Evolutionary conservation across 1,140 invertebrate species (phyloP).

Genomic region (Melanaphis sacchari): DNA sequence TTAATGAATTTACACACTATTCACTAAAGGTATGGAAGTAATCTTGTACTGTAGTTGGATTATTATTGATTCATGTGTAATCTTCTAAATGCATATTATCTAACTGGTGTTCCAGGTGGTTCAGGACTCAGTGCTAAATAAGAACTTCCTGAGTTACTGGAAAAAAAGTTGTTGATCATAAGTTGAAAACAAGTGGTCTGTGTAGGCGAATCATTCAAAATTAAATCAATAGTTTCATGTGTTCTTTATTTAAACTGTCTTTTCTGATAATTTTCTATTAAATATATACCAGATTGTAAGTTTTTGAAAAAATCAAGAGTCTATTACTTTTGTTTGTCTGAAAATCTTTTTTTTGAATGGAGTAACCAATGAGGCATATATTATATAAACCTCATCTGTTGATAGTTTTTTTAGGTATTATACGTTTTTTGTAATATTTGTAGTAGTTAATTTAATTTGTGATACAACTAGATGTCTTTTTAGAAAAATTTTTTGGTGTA

Average conservation of each 20-base stretch:
- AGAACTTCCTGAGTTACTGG: background rate
- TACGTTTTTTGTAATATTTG: background rate
- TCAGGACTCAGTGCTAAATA: background rate
- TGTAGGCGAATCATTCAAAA: background rate
- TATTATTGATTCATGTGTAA: background rate
- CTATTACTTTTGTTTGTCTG: background rate
- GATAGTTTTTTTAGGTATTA: background rate
- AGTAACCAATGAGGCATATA: background rate
- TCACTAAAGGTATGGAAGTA: background rate
- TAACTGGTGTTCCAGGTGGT: background rate
- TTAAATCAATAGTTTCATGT: background rate
- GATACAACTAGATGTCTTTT: background rate
- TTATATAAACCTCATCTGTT: constrained; percentile 12
- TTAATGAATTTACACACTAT: background rate
- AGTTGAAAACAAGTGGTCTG: background rate
- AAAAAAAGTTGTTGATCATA: background rate
- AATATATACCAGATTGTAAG: background rate
- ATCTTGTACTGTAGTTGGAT: background rate
- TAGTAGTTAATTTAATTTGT: background rate
- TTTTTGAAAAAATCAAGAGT: constrained; percentile 37
- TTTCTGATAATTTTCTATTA: background rate
- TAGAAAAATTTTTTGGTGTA: background rate
- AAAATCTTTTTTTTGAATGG: background rate
- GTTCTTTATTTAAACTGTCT: background rate
- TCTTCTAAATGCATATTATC: background rate